A percentile compares a stretch with the other conserved stretches of the same genome.
phyloP scores from a whole-genome alignment of 2,797 vertebrate species.

The Melopsittacus undulatus region DNA sequence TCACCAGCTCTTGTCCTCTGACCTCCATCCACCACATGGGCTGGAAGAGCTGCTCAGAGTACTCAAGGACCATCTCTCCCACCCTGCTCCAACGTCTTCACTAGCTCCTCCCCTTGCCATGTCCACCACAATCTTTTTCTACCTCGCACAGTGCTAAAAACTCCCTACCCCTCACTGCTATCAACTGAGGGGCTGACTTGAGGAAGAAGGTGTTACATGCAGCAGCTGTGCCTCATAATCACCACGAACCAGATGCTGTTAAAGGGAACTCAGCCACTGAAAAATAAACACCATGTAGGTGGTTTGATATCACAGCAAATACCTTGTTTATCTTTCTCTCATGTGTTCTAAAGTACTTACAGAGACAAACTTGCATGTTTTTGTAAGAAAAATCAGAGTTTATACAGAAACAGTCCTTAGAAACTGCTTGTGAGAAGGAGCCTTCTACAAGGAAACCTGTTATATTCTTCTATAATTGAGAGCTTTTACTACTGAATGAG shows the following conservation, averaged over 20 bases:
- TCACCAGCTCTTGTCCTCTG: background rate
- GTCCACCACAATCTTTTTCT: background rate
- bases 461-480: background rate
- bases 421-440: background rate
- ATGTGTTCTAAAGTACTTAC: background rate
- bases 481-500: background rate
- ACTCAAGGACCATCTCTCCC: background rate
- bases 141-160: accelerated
- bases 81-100: background rate
- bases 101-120: background rate
- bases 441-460: background rate
- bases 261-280: background rate
- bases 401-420: background rate
- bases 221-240: background rate
- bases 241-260: background rate
- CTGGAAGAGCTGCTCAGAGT: background rate
- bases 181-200: background rate
- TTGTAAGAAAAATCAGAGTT: background rate
- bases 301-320: background rate
- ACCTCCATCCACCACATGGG: accelerated
- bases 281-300: background rate
- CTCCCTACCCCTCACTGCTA: background rate
- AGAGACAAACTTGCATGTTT: background rate
- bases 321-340: background rate
- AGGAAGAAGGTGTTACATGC: background rate